Evolutionary conservation across 1,140 invertebrate genomes (phyloP), one percentile per base, ranked within the genome.

Genomic region (Drosophila parvula): DNA sequence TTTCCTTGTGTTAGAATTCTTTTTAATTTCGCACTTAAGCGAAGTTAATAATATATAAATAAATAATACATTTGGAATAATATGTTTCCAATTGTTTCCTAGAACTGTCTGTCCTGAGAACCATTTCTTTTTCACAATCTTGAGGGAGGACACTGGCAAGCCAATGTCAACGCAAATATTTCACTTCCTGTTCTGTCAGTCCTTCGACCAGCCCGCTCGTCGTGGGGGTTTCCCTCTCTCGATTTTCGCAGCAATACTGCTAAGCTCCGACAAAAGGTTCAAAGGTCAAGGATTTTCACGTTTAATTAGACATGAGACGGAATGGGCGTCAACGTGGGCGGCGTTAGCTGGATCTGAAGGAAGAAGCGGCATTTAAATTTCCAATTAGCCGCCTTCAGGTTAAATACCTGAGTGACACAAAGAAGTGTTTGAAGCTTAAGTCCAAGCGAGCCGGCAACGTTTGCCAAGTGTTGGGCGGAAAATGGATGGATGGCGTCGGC

Each of bases 101-200:
- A 16, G 11, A 50, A 6, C 9, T 50, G 9, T 11, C 6, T 7
- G 9, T 5, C 28, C 30, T 48, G 14, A 48, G 5, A 48, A 16
- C 5, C 47, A 32, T 11, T 32, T 32, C 64, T 10, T 34, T 34
- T 34, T 8, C 32, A 3, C 32, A 34, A 8, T 5, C 9, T 5
- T 5, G 30, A 30, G 7, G 30, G 30, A 8, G 30, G 30, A 8
- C 58, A 60, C 69, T 73, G 65, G 58, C 64, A 57, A 57, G 36
- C 12, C 64, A 64, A 70, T 88, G 83, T 82, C 83, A 88, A 88
- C 76, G 83, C 76, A 86, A 88, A 88, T 86, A 86, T 79, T 83
- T 86, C 83, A 88, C 84, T 86, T 86, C 83, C 83, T 88, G 83
- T 77, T 73, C 51, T 14, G 51, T 79, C 79, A 48, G 77, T 30